Percentiles rank a stretch among this genome's conserved stretches.
These are phyloP conservation scores for Microplitis mediator DNA, from an alignment of 1,140 invertebrate genomes.

Conservation along the genomic window DNA sequence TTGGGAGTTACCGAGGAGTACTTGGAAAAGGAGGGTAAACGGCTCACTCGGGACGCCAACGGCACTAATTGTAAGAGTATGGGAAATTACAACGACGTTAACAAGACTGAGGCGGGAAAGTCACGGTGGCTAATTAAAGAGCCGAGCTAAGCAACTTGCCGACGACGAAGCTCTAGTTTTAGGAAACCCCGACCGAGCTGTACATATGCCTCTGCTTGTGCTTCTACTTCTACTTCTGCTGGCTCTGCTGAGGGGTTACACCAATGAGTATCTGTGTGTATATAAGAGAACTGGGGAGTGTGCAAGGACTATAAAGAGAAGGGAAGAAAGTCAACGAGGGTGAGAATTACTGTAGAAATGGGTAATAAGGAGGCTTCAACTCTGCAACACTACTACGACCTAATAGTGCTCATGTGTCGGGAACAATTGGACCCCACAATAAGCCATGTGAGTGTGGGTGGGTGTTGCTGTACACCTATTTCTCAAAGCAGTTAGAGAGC, in stretches of 20 bases:
- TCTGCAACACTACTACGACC: background rate
- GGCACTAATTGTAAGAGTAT: conserved; percentile 23
- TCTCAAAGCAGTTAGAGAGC: too few species aligned
- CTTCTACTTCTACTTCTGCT: too few species aligned
- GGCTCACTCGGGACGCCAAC: conserved; percentile 12
- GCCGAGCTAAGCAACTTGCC: conserved; percentile 32
- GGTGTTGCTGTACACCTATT: too few species aligned
- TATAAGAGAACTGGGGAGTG: background rate
- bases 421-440: too few species aligned
- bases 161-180: conserved; percentile 3
- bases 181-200: background rate
- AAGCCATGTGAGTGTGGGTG: background rate
- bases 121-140: conserved; percentile 43
- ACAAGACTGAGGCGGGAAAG: conserved; percentile 15
- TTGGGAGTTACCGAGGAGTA: background rate
- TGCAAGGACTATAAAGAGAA: background rate
- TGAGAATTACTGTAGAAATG: conserved; percentile 25
- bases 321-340: background rate
- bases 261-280: too few species aligned
- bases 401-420: background rate
- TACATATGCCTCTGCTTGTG: too few species aligned
- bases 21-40: conserved; percentile 6
- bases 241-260: too few species aligned
- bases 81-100: conserved; percentile 25
- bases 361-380: conserved; percentile 9